phyloP scores from a whole-genome alignment of 2,888 invertebrate genomes.

The Tubulanus polymorphus region DNA sequence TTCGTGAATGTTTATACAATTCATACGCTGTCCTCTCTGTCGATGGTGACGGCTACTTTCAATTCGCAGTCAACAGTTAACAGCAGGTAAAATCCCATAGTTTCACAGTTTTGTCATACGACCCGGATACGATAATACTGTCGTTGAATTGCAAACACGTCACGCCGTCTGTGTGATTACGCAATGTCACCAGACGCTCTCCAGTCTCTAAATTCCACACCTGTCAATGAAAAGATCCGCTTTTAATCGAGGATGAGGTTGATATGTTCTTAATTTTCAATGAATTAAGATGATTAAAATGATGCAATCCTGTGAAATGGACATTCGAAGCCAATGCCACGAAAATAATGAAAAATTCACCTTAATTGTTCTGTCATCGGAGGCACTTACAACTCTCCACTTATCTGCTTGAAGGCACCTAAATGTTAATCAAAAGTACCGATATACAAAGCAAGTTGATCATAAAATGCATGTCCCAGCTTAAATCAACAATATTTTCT shows the following conservation, averaged over 20 bases:
- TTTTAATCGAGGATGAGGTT: too few relatives aligned
- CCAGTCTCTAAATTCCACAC: slow-evolving; percentile 58
- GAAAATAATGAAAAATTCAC: too few relatives aligned
- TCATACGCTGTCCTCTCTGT: too few relatives aligned
- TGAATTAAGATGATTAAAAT: too few relatives aligned
- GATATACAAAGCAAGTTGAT: neutral
- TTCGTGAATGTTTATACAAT: too few relatives aligned
- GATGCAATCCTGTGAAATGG: too few relatives aligned
- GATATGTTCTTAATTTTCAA: too few relatives aligned
- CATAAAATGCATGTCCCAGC: neutral
- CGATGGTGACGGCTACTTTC: too few relatives aligned
- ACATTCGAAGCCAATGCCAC: too few relatives aligned
- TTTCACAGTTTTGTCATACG: slow-evolving; percentile 58
- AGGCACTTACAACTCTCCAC: slow-evolving; percentile 58
- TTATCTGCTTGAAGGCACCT: slow-evolving; percentile 57
- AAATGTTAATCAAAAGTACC: slow-evolving; percentile 12
- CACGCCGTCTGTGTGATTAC: slow-evolving; percentile 58
- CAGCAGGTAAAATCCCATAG: slow-evolving; percentile 57
- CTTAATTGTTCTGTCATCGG: slow-evolving; percentile 59
- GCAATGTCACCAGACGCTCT: slow-evolving; percentile 55
- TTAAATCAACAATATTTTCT: neutral
- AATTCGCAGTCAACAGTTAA: too few relatives aligned
- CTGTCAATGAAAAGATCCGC: slow-evolving; percentile 32
- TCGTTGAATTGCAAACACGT: slow-evolving; percentile 60
- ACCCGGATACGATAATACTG: slow-evolving; percentile 58